Conservation (phyloP, 2,888 invertebrate genomes). For the Spodoptera littoralis region DNA sequence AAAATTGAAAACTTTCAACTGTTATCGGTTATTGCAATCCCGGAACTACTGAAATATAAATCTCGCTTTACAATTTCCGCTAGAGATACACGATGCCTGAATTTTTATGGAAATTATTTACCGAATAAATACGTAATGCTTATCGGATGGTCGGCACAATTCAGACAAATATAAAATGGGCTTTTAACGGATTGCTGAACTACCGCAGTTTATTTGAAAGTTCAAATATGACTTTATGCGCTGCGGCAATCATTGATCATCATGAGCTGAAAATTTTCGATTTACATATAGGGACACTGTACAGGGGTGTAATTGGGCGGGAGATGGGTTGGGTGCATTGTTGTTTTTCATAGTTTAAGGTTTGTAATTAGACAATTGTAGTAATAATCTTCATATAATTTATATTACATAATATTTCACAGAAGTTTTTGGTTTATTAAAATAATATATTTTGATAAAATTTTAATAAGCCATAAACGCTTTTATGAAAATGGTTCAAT, state of each 20-base stretch:
- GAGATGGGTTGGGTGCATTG: not conserved
- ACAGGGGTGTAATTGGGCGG: conserved; percentile 21
- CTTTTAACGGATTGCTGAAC: conserved; percentile 25
- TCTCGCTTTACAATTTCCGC: conserved; percentile 44
- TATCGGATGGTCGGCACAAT: conserved; percentile 14
- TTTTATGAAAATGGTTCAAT: too few relatives aligned
- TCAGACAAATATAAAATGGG: conserved; percentile 4
- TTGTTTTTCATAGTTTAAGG: too few relatives aligned
- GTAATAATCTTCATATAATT: too few relatives aligned
- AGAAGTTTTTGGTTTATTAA: too few relatives aligned
- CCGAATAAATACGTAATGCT: conserved; percentile 16
- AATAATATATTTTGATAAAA: too few relatives aligned
- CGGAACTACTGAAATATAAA: conserved; percentile 41
- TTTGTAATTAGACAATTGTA: too few relatives aligned
- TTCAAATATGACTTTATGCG: conserved; percentile 31
- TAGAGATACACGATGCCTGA: conserved; percentile 25
- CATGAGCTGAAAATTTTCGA: conserved; percentile 18
- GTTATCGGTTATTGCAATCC: conserved; percentile 40
- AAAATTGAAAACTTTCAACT: conserved; percentile 35
- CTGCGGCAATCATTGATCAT: conserved; percentile 34
- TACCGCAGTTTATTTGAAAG: conserved; percentile 17
- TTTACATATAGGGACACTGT: too few relatives aligned
- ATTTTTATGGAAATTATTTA: conserved; percentile 27
- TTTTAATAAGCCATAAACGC: not conserved
- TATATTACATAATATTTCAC: too few relatives aligned